Conservation (phyloP, 2,797 vertebrate species). For the Manis crassicaudata region DNA sequence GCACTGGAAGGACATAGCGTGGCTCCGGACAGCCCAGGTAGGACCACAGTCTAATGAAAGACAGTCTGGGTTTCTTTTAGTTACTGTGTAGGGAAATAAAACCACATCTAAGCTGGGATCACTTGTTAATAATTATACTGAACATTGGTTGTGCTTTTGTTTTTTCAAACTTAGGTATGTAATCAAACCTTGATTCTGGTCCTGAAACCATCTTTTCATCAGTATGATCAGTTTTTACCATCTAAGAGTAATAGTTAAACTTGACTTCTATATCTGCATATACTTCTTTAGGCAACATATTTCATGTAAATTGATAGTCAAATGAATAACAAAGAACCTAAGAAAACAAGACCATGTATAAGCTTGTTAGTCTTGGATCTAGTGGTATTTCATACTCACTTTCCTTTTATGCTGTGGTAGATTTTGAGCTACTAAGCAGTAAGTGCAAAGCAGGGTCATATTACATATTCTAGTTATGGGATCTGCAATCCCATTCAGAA, state of each 20-base stretch:
- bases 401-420: background rate
- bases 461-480: background rate
- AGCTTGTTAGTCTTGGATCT: background rate
- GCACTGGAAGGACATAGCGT: conserved; percentile 69
- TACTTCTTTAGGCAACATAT: background rate
- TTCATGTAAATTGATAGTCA: background rate
- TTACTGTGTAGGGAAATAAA: conserved; percentile 32
- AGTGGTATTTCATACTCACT: background rate
- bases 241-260: conserved; percentile 8
- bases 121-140: conserved; percentile 17
- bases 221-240: background rate
- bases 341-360: background rate
- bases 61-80: background rate
- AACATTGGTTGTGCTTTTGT: background rate
- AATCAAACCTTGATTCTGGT: conserved; percentile 17
- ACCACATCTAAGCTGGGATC: conserved; percentile 29
- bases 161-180: background rate
- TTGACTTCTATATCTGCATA: background rate
- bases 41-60: background rate
- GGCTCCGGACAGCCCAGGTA: conserved; percentile 64
- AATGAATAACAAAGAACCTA: background rate
- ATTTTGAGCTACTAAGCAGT: conserved; percentile 4
- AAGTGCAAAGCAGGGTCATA: background rate
- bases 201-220: background rate
- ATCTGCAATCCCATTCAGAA: conserved; percentile 8